Evolutionary conservation across 2,797 vertebrate genomes (phyloP).

Genomic region (Nasua narica): DNA sequence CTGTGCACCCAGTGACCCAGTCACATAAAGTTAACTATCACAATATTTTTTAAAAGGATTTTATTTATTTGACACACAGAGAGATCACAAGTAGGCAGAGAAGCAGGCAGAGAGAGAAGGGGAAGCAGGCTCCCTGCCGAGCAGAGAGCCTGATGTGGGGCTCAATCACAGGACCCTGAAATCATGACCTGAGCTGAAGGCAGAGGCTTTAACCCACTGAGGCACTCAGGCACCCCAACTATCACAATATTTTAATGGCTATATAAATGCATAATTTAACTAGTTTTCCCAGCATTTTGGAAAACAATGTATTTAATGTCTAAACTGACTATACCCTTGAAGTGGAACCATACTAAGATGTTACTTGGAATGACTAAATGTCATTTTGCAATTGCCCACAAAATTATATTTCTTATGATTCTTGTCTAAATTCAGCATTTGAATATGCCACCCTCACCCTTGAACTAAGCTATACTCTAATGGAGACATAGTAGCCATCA

Average conservation of each 20-base stretch:
- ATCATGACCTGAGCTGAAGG: too few relatives aligned
- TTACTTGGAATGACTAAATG: not conserved
- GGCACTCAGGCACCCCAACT: not conserved
- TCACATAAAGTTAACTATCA: not conserved
- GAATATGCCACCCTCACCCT: not conserved
- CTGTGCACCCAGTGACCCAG: not conserved
- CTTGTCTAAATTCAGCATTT: not conserved
- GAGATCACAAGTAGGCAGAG: too few relatives aligned
- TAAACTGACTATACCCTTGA: not conserved
- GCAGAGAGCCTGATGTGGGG: too few relatives aligned
- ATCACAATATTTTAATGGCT: not conserved
- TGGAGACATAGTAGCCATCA: not conserved
- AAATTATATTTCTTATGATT: conserved; percentile 17
- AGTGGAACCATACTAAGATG: not conserved
- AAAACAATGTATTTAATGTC: not conserved
- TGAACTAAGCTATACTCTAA: not conserved
- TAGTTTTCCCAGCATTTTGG: not conserved
- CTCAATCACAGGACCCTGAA: too few relatives aligned
- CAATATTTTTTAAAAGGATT: not conserved
- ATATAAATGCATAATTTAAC: not conserved
- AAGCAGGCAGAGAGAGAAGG: too few relatives aligned
- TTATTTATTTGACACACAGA: too few relatives aligned
- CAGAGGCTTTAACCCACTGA: too few relatives aligned
- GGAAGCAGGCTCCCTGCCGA: too few relatives aligned
- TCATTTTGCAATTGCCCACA: not conserved